Evolutionary conservation across 1,140 invertebrate species (phyloP), one percentile per base, ranked within the genome.

Genomic region (Hylyphantes graminicola): DNA sequence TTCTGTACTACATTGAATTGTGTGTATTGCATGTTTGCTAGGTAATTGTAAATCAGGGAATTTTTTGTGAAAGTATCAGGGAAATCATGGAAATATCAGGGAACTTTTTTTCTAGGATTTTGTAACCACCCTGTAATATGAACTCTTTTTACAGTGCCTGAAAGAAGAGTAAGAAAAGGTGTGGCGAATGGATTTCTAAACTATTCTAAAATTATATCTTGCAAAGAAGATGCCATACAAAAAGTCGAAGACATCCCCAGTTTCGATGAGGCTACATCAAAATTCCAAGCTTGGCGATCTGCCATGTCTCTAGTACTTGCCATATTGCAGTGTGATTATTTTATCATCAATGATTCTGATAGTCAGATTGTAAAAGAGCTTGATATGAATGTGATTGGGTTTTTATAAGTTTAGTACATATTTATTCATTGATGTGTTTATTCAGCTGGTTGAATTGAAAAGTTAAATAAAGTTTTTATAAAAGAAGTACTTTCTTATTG

Each of bases 211-310:
- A 54, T 54, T 9, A 15, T 80, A 21, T 67, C 6, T 19, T 8
- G 21, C 17, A 64, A 74, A 35, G 7, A 53, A 17, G 12, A 72
- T 12, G 12, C 0, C 0, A 9, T 12, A 12, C 13, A 48, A 59
- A 21, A 80, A 51, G 19, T 48, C 12, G 0, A 17, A 10, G 21
- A 2, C n/a, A 8, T 15, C 0, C 57, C 61, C 7, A 13, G 13
- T 7, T 64, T 73, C 7, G 79, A 82, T 65, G 70, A 82, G 19
- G 55, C 65, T 15, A 17, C n/a, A 54, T 73, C 79, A 6, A 82
- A 82, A 65, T n/a, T 82, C 8, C 35, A 82, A 64, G 59, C 70
- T n/a, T 82, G 79, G 79, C 61, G 11, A 15, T 73, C 68, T 59
- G 79, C 79, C 21, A 48, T 82, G 67, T n/a, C 55, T 10, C 19